Base-by-base conservation (phyloP, 2,888 invertebrate genomes). In the Tricholauxania praeusta region DNA sequence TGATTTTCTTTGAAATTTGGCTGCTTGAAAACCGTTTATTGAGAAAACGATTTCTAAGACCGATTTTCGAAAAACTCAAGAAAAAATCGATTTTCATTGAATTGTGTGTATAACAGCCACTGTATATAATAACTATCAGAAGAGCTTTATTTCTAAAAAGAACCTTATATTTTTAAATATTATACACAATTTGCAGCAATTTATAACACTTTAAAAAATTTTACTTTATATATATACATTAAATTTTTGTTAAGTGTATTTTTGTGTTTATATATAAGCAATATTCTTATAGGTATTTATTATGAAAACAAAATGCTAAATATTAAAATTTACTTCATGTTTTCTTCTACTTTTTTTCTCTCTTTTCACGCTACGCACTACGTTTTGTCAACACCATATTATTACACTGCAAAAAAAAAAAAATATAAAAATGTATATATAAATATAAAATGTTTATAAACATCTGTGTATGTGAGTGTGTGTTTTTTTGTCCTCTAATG, bases 291-390 rank as follows among this genome's bases (percentile, higher is more conserved):
- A 8, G 14, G 12, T 39, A 39, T 39, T 14, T 62, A 32, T 1
- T 32, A 59, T 1, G 19, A 48, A 7, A 48, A 53, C 32, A 28
- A 28, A 28, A 28, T 39, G 39, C 39, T 39, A 39, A 39, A 39
- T 39, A 39, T 39, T 39, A 39, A 39, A 39, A 39, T 39, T 72
- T 53, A 65, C 70, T 73, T 69, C 71, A 47, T 73, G 52, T 75
- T 74, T 70, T 71, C 63, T 79, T 74, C 68, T 66, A 75, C 71
- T 39, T 76, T 77, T 74, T 71, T 67, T 72, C 72, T 76, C 68
- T 72, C 74, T 66, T 70, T 74, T 69, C 72, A 68, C 66, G 70
- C 78, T 72, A 65, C 72, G 59, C 75, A 72, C 71, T 67, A 73
- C 67, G 53, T 74, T 67, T 55, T 63, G 65, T 65, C 65, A 74